phyloP scores from a whole-genome alignment of 2,797 vertebrate genomes.

The Aeoliscus strigatus region DNA sequence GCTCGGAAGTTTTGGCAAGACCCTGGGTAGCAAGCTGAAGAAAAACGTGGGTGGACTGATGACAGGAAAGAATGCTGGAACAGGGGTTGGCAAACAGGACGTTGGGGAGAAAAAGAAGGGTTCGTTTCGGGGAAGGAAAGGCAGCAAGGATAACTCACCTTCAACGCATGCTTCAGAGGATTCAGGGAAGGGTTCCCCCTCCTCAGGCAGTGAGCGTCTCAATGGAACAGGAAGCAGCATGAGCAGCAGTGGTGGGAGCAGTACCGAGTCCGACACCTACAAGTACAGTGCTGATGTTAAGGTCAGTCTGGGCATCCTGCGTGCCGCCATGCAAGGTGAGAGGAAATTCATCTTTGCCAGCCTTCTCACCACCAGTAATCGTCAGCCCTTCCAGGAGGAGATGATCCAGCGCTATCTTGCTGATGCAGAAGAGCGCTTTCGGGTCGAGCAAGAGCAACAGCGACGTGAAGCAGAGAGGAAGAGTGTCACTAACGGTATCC shows the following conservation, averaged over 20 bases:
- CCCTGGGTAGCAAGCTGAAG: constrained; percentile 91
- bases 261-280: constrained; percentile 68
- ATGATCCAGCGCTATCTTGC: constrained; percentile 93
- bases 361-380: constrained; percentile 85
- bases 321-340: constrained; percentile 90
- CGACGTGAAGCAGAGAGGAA: constrained; percentile 83
- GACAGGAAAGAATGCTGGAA: constrained; percentile 77
- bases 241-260: constrained; percentile 67
- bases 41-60: constrained; percentile 95
- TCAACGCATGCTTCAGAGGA: constrained; percentile 72
- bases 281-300: constrained; percentile 89
- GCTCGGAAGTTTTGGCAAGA: constrained; percentile 95
- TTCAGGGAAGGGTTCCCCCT: constrained; percentile 68
- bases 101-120: constrained; percentile 87
- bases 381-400: constrained; percentile 95
- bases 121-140: constrained; percentile 82
- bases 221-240: constrained; percentile 62
- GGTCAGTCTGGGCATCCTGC: constrained; percentile 86
- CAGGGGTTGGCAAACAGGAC: constrained; percentile 62
- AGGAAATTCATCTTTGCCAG: constrained; percentile 87
- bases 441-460: constrained; percentile 84
- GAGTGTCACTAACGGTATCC: constrained; percentile 46
- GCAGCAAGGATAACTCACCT: constrained; percentile 81
- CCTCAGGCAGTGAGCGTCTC: constrained; percentile 63
- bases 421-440: constrained; percentile 88